Evolutionary conservation across 2,113 vertebrate genomes (phyloP).

Genomic region (Ptilonorhynchus violaceus): DNA sequence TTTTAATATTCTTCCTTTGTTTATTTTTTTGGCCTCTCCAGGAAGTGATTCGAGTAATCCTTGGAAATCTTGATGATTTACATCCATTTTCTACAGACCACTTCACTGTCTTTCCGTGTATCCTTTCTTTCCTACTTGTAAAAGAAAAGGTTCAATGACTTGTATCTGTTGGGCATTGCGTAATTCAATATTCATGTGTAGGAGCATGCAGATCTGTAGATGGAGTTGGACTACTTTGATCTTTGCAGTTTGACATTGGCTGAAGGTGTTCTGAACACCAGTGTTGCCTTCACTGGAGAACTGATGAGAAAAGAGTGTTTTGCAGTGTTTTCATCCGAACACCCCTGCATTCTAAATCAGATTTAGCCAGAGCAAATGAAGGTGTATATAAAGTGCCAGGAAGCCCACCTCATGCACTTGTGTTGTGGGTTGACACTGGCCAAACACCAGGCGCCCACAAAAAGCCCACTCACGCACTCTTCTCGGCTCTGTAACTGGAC

Average conservation of each 20-base stretch:
- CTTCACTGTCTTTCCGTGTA: conserved; percentile 78
- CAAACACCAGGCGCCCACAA: too few relatives aligned
- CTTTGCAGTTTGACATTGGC: neutral
- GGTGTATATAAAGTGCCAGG: neutral
- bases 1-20: neutral
- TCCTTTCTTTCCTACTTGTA: conserved; percentile 66
- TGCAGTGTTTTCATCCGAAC: neutral
- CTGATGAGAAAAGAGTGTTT: neutral
- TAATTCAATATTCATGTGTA: neutral
- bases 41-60: conserved; percentile 74
- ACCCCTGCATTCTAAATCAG: fast-evolving
- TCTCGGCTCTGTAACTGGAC: too few relatives aligned
- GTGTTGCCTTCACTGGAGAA: neutral
- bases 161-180: neutral
- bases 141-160: neutral
- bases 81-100: conserved; percentile 76
- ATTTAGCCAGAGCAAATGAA: neutral
- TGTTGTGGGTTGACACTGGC: too few relatives aligned
- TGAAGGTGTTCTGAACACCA: neutral
- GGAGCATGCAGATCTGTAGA: neutral
- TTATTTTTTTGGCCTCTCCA: conserved; percentile 20
- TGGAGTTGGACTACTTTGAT: neutral
- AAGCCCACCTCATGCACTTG: neutral
- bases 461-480: too few relatives aligned
- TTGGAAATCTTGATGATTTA: conserved; percentile 73